A percentile compares a stretch with the other conserved stretches of the same genome.
phyloP scores from a whole-genome alignment of 2,888 invertebrate species.

The Cancer borealis region DNA sequence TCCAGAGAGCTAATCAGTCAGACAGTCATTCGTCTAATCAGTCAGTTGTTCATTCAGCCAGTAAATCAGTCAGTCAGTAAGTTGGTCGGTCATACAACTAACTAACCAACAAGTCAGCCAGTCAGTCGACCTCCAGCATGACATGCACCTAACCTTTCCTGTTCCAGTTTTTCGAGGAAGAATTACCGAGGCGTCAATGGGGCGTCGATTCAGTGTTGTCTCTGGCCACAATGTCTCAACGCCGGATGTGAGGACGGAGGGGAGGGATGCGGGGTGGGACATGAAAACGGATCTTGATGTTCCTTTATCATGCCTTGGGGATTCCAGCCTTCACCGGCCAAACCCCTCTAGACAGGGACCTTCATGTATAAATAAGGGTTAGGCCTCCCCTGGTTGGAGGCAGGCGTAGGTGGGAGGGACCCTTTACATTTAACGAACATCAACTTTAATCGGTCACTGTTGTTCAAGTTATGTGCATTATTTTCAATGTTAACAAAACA shows the following conservation, averaged over 20 bases:
- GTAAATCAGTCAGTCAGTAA: too few species aligned
- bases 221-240: background rate
- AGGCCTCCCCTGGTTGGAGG: background rate
- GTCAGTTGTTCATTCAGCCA: too few species aligned
- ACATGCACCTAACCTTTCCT: background rate
- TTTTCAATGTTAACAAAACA: background rate
- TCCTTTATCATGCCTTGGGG: background rate
- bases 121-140: background rate
- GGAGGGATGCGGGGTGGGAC: background rate
- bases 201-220: background rate
- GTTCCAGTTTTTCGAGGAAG: slow-evolving; percentile 1
- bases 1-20: too few species aligned
- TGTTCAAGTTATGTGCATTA: background rate
- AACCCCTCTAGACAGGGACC: background rate
- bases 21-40: background rate
- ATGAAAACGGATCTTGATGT: slow-evolving; percentile 24
- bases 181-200: slow-evolving; percentile 2
- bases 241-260: slow-evolving; percentile 3
- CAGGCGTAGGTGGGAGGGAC: background rate
- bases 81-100: too few species aligned
- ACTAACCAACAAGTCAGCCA: background rate
- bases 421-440: background rate
- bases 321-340: background rate
- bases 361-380: background rate
- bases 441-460: background rate